Evolutionary conservation across 1,140 invertebrate genomes (phyloP), one percentile per base, ranked within the genome.

Genomic region (Drosophila sp.): DNA sequence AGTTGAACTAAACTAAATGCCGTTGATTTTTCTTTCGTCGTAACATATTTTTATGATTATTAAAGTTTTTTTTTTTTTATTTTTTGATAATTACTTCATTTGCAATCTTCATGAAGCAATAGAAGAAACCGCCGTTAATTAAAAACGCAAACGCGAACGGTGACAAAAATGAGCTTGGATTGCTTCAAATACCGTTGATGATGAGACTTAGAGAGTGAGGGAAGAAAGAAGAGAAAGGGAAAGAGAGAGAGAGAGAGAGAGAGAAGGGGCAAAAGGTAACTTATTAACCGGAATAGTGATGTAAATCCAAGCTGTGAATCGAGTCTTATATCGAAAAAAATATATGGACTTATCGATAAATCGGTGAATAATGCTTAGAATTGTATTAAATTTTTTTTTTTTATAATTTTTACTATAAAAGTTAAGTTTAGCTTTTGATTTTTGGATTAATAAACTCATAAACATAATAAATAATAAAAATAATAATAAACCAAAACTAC

Each of bases 91-190:
- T 86, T 86, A 86, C 75, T 86, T 82, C 83, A 86, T 86, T 86
- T 86, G 82, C 82, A 86, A 86, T 81, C 78, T 87, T 78, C 61
- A 67, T 86, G 82, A 70, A 66, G 82, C 83, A 86, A 86, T 89
- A 87, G 82, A 82, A 86, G 72, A 81, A 87, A 79, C 71, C 77
- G 50, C 63, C 76, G 82, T 87, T 86, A 86, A 86, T 86, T 86
- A 87, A 87, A 87, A 87, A 78, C 75, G 78, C 83, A 86, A 86
- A 86, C 78, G 75, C 82, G 72, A 34, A 51, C n/a, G 9, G 29
- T 34, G 50, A 53, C 14, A 32, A 65, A 83, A 78, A 79, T 76
- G 76, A 83, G 63, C 76, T 56, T 75, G 62, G 53, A 63, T 63
- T 73, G 63, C 40, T 16, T 32, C 34, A 57, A 66, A 21, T 43